Evolutionary conservation across 2,888 invertebrate genomes (phyloP).

Genomic region (Rambutsinella grinnellia): DNA sequence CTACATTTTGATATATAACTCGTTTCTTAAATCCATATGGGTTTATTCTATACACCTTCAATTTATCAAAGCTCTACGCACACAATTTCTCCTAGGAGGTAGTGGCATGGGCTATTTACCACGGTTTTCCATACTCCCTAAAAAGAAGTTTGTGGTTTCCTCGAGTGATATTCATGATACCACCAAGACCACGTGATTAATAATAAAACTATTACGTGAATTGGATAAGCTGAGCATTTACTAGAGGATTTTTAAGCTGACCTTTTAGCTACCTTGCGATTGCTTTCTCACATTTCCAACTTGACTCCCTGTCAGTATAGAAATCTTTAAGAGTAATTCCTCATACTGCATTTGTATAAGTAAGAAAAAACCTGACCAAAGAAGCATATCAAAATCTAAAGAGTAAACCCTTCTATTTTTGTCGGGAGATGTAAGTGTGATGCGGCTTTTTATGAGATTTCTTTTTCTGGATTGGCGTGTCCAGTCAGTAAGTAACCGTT

Average conservation of each 20-base stretch:
- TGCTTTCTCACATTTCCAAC: background rate
- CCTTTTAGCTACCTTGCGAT: slow-evolving; percentile 6
- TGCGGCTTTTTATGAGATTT: slow-evolving; percentile 8
- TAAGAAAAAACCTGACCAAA: slow-evolving; percentile 52
- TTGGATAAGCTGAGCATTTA: too few relatives aligned
- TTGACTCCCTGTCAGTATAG: background rate
- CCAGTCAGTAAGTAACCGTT: slow-evolving; percentile 4
- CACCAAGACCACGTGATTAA: background rate
- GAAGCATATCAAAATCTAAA: slow-evolving; percentile 45
- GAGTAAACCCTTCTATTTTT: slow-evolving; percentile 15
- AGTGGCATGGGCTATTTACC: background rate
- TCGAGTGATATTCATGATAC: background rate
- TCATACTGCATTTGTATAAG: slow-evolving; percentile 28
- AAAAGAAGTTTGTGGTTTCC: background rate
- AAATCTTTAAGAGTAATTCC: background rate
- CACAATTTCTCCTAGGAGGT: background rate
- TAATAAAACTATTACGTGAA: background rate
- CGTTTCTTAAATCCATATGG: background rate
- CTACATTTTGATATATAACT: background rate
- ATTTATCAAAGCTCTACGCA: background rate
- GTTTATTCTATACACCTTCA: background rate
- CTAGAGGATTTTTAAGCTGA: background rate
- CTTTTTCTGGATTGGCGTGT: slow-evolving; percentile 3
- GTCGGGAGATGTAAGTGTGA: background rate
- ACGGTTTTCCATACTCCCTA: background rate